Conservation (phyloP, 2,888 invertebrate genomes). For the Exocentrus adspersus region DNA sequence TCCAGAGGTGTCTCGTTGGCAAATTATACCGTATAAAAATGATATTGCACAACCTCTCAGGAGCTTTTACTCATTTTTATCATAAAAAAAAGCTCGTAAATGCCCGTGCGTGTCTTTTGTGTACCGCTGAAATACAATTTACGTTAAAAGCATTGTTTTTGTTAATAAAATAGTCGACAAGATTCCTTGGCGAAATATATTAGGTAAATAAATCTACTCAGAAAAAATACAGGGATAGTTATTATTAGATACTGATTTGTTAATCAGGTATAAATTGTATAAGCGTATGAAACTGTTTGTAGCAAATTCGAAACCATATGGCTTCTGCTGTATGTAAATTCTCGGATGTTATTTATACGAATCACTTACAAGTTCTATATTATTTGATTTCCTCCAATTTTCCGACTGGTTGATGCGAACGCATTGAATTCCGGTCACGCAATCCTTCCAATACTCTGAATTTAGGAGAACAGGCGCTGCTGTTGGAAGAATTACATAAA, state of each 20-base stretch:
- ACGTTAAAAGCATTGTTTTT: not conserved
- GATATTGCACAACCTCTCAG: not conserved
- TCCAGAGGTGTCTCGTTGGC: too few relatives aligned
- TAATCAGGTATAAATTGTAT: too few relatives aligned
- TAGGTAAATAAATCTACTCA: too few relatives aligned
- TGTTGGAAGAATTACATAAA: not conserved
- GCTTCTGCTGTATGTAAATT: too few relatives aligned
- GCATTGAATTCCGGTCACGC: not conserved
- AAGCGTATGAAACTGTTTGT: too few relatives aligned
- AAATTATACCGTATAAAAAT: too few relatives aligned
- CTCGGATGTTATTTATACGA: not conserved
- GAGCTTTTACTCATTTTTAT: constrained; percentile 2
- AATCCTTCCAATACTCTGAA: not conserved
- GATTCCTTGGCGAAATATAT: too few relatives aligned
- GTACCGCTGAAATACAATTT: constrained; percentile 1
- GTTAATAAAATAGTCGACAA: too few relatives aligned
- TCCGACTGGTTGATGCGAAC: not conserved
- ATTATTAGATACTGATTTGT: too few relatives aligned
- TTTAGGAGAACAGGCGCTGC: not conserved
- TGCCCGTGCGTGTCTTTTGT: constrained; percentile 4
- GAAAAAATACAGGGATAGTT: too few relatives aligned
- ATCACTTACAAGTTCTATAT: not conserved
- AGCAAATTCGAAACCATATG: too few relatives aligned
- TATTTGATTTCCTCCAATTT: not conserved
- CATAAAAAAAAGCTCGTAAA: constrained; percentile 8